These are phyloP conservation scores for Furcula furcula DNA, from an alignment of 2,888 invertebrate species.

Conservation along the genomic window DNA sequence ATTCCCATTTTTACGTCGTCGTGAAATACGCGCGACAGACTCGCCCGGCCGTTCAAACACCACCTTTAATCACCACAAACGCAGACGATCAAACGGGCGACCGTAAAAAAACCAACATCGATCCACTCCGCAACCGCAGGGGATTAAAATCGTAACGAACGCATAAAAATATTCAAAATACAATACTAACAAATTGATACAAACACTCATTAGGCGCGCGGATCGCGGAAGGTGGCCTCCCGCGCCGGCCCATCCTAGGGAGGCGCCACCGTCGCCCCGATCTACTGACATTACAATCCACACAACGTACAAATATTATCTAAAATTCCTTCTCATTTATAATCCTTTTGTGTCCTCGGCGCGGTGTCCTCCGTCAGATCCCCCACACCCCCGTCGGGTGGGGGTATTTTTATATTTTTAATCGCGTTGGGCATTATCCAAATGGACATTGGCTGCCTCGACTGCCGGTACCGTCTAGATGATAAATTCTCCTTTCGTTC, in stretches of 20 bases:
- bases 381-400: slow-evolving; percentile 46
- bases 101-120: slow-evolving; percentile 71
- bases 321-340: slow-evolving; percentile 83
- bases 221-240: slow-evolving; percentile 66
- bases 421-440: slow-evolving; percentile 82
- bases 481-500: slow-evolving; percentile 81
- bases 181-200: slow-evolving; percentile 83
- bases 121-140: slow-evolving; percentile 67
- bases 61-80: slow-evolving; percentile 70
- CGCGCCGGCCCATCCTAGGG: slow-evolving; percentile 33
- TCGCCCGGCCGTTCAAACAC: slow-evolving; percentile 38
- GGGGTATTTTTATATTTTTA: slow-evolving; percentile 82
- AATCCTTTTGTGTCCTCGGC: slow-evolving; percentile 82
- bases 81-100: slow-evolving; percentile 63
- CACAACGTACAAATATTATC: slow-evolving; percentile 82
- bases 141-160: slow-evolving; percentile 80
- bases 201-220: slow-evolving; percentile 79
- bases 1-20: too few relatives aligned
- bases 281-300: slow-evolving; percentile 78
- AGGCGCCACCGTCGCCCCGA: slow-evolving; percentile 46
- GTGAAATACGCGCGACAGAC: too few relatives aligned
- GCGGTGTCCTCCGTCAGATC: slow-evolving; percentile 79
- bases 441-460: slow-evolving; percentile 80
- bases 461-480: slow-evolving; percentile 76
- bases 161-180: slow-evolving; percentile 80